A percentile compares a stretch with the other conserved stretches of the same genome.
Evolutionary conservation across 1,140 invertebrate species (phyloP).

Genomic region (Drosophila ohnishii): DNA sequence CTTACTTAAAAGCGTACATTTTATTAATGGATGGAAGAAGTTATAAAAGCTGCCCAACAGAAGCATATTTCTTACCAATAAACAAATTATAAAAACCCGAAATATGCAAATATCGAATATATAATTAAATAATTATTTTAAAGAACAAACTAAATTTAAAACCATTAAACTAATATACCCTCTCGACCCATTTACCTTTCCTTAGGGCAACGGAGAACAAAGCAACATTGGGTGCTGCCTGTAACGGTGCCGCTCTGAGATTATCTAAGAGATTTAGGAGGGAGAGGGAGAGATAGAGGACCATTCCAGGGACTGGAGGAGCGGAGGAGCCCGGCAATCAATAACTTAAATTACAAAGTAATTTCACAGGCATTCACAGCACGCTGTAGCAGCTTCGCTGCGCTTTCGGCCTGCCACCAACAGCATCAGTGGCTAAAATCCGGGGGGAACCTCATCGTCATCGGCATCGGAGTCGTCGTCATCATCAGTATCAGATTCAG

Average conservation of each 20-base stretch:
- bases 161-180: constrained; percentile 27
- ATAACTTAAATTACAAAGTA: constrained; percentile 83
- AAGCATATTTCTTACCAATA: neutral
- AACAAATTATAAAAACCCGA: neutral
- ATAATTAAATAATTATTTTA: neutral
- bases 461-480: constrained; percentile 20
- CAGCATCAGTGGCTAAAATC: constrained; percentile 15
- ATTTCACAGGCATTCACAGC: constrained; percentile 82
- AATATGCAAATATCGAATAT: neutral
- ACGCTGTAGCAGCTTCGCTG: constrained; percentile 64
- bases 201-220: constrained; percentile 20
- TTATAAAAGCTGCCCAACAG: neutral
- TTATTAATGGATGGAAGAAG: neutral
- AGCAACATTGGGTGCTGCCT: constrained; percentile 62
- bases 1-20: no score
- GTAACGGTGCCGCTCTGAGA: constrained; percentile 67
- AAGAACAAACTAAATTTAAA: neutral
- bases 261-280: constrained; percentile 59
- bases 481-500: constrained; percentile 24
- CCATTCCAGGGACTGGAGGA: constrained; percentile 27
- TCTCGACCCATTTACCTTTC: constrained; percentile 43
- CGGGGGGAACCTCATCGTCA: constrained; percentile 13
- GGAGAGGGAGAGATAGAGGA: constrained; percentile 1
- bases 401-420: constrained; percentile 33
- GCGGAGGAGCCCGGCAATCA: constrained; percentile 74